Percentiles rank a stretch among this genome's conserved stretches.
Evolutionary conservation across 2,888 invertebrate genomes (phyloP).

Genomic region (Holacanthella duospinosa): DNA sequence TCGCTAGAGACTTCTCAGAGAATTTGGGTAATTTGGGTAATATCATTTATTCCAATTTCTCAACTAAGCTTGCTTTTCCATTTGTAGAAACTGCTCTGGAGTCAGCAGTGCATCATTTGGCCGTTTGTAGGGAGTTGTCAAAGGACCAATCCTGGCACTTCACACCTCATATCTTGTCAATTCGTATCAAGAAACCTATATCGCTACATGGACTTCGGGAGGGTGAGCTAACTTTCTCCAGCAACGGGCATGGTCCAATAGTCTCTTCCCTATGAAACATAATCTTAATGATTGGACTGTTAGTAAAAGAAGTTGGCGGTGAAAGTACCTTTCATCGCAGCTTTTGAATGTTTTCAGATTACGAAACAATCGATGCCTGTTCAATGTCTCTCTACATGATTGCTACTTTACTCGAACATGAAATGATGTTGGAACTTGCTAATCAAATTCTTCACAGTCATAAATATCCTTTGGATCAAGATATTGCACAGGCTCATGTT

Average conservation of each 20-base stretch:
- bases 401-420: constrained; percentile 31
- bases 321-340: neutral
- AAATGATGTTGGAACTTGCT: constrained; percentile 28
- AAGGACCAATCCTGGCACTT: constrained; percentile 27
- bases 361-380: constrained; percentile 26
- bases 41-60: neutral
- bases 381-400: constrained; percentile 30
- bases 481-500: constrained; percentile 26
- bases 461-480: constrained; percentile 25
- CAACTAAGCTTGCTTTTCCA: neutral
- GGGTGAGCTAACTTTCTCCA: constrained; percentile 11
- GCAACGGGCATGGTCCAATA: too few species aligned
- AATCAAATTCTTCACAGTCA: constrained; percentile 29
- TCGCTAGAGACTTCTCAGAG: constrained; percentile 23
- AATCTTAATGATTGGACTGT: too few species aligned
- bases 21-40: constrained; percentile 16
- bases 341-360: constrained; percentile 9
- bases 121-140: constrained; percentile 23
- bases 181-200: constrained; percentile 25
- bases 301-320: too few species aligned
- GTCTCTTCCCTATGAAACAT: too few species aligned
- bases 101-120: constrained; percentile 24
- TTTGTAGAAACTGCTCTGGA: constrained; percentile 20
- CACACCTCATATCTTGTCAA: constrained; percentile 21
- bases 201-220: constrained; percentile 28